These are phyloP conservation scores for Actinernus sp. DNA, from an alignment of 92 coral and sea anemone genomes.

Conservation along the genomic window DNA sequence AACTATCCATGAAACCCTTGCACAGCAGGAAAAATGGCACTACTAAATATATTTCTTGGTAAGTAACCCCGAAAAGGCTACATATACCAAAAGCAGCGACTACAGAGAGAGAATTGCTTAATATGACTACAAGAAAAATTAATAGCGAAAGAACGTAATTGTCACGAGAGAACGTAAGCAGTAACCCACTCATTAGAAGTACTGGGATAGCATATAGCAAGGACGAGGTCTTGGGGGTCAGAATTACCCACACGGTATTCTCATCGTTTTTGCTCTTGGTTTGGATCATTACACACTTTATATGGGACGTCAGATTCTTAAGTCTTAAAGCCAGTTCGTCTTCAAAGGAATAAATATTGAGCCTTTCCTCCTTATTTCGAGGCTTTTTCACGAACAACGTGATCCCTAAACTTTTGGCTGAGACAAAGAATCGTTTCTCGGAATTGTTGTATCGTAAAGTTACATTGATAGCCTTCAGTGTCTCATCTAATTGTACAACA, in stretches of 20 bases:
- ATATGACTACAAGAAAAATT: not conserved
- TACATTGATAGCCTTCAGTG: not conserved
- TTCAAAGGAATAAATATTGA: not conserved
- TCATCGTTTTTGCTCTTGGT: conserved; percentile 3
- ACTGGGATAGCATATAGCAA: conserved; percentile 3
- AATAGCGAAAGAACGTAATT: not conserved
- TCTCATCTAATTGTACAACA: not conserved
- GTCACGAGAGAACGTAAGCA: not conserved
- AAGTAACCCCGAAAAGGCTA: not conserved
- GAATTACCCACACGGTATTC: not conserved
- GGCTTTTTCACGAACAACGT: not conserved
- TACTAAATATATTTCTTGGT: not conserved
- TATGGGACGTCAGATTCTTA: not conserved
- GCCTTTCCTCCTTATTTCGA: not conserved
- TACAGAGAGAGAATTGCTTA: not conserved
- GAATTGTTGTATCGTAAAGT: not conserved
- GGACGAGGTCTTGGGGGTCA: conserved; percentile 12
- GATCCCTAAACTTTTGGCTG: not conserved
- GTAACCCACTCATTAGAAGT: conserved; percentile 10
- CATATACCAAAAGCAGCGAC: not conserved
- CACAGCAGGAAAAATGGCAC: conserved; percentile 36
- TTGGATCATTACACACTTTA: not conserved
- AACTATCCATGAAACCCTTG: conserved; percentile 8
- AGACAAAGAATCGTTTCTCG: not conserved
- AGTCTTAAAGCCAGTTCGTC: not conserved